These are phyloP conservation scores for Perognathus longimembris DNA, from an alignment of 2,113 vertebrate genomes.

Conservation along the genomic window DNA sequence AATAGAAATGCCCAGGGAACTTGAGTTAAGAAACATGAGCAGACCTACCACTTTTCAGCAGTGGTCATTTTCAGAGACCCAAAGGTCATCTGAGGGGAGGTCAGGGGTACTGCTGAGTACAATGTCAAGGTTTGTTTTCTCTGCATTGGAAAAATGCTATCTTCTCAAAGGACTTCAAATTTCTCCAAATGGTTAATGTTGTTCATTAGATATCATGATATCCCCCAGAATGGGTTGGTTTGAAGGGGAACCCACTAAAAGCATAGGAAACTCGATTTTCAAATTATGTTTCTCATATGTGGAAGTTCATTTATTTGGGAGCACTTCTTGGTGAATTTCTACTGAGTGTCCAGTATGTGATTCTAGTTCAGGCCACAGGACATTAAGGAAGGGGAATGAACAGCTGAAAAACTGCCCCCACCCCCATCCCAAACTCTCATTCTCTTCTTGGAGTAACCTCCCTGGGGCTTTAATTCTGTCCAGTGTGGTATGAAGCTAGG, in stretches of 20 bases:
- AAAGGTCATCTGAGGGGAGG: slow-evolving; percentile 5
- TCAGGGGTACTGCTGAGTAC: slow-evolving; percentile 41
- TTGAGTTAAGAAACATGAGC: neutral
- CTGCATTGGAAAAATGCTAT: slow-evolving; percentile 54
- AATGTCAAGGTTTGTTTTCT: slow-evolving; percentile 38
- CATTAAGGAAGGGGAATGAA: neutral
- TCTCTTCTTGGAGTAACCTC: neutral
- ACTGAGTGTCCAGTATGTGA: neutral
- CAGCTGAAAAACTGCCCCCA: too few relatives aligned
- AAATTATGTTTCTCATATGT: neutral
- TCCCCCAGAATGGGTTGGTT: neutral
- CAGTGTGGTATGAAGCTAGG: neutral
- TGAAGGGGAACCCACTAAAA: neutral
- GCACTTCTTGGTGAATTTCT: neutral
- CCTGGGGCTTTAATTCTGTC: neutral
- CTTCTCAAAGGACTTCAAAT: slow-evolving; percentile 64
- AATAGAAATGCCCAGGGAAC: neutral
- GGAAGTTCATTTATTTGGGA: neutral
- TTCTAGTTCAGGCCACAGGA: neutral
- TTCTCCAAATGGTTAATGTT: neutral
- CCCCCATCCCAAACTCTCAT: fast-evolving
- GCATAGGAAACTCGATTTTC: neutral
- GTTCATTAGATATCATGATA: neutral
- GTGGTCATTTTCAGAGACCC: neutral
- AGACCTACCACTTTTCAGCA: neutral